Conservation (phyloP, 64 coral and sea anemone genomes). For the Astreopora myriophthalma region DNA sequence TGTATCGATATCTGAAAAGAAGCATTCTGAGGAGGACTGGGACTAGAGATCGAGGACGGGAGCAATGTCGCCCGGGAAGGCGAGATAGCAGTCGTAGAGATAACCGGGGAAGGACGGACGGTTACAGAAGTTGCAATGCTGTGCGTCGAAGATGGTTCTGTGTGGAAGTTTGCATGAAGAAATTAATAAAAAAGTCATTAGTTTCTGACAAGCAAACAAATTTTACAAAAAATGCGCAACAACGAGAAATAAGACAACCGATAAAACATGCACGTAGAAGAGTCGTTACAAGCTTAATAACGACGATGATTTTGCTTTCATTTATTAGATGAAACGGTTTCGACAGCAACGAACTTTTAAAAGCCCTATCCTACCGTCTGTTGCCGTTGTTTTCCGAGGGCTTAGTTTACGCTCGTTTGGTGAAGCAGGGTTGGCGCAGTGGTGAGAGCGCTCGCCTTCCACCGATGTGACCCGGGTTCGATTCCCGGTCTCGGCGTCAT, state of each 20-base stretch:
- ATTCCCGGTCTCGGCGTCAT: no score
- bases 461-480: no score
- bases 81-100: not conserved
- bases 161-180: no score
- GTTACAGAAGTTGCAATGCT: not conserved
- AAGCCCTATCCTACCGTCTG: no score
- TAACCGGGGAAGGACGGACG: not conserved
- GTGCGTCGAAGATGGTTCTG: not conserved
- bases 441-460: no score
- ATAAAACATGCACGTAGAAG: not conserved
- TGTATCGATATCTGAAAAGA: slow-evolving; percentile 38
- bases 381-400: no score
- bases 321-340: no score
- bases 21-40: not conserved
- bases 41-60: not conserved
- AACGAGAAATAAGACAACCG: not conserved
- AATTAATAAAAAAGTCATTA: not conserved
- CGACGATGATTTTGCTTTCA: no score
- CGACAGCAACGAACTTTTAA: no score
- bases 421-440: no score
- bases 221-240: not conserved
- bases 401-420: no score
- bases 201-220: not conserved
- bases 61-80: not conserved
- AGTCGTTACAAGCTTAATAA: no score